phyloP scores from a whole-genome alignment of 2,113 vertebrate species.

The Ailurus styani region DNA sequence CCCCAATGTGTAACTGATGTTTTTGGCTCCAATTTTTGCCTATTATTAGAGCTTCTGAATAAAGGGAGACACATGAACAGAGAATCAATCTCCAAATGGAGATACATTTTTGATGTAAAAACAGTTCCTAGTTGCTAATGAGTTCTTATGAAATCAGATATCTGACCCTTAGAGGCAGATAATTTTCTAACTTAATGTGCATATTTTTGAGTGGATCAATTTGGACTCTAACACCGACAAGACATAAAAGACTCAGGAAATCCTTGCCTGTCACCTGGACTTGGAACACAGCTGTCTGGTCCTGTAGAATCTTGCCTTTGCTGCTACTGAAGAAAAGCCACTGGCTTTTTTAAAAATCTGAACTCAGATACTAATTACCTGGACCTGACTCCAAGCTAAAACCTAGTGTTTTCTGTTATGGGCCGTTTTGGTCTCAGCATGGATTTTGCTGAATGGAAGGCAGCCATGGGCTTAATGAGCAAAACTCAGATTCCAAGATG shows the following conservation, averaged over 20 bases:
- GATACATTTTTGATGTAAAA: neutral
- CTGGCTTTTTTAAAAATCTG: neutral
- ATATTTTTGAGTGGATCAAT: neutral
- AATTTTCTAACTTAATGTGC: neutral
- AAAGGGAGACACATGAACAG: neutral
- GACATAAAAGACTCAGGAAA: neutral
- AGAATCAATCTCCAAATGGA: neutral
- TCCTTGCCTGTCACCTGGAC: neutral
- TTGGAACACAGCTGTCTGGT: neutral
- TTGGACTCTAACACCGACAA: neutral
- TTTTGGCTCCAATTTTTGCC: neutral
- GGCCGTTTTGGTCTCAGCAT: neutral
- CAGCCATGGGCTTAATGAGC: neutral
- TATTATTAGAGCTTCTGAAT: neutral
- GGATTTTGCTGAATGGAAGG: neutral
- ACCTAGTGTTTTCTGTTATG: neutral
- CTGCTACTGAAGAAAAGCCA: neutral
- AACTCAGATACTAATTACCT: neutral
- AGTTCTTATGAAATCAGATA: neutral
- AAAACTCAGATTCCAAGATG: neutral
- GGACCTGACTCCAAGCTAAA: neutral
- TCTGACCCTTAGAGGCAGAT: neutral
- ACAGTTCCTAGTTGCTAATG: neutral
- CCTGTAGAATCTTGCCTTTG: neutral
- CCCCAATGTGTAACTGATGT: neutral